Evolutionary conservation across 2,797 vertebrate genomes (phyloP).

Genomic region (Euphonia xanthogaster): DNA sequence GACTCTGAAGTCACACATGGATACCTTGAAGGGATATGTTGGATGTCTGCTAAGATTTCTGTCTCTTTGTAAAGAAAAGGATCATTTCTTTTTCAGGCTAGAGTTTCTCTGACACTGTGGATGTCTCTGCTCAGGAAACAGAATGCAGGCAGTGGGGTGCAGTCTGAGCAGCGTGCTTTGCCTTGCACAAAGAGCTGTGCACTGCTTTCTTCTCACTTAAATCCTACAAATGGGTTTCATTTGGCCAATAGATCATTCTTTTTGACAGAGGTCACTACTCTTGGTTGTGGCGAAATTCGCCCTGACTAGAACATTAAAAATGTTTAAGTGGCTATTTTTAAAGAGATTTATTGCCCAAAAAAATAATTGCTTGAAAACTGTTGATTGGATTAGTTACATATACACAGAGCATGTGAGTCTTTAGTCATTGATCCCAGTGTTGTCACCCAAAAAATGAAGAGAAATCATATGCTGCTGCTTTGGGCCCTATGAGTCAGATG

Average conservation of each 20-base stretch:
- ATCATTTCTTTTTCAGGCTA: neutral
- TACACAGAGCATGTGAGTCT: neutral
- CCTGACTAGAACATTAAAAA: accelerated
- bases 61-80: neutral
- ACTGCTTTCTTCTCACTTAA: neutral
- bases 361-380: neutral
- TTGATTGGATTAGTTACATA: neutral
- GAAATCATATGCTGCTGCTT: neutral
- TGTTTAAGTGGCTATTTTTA: too few relatives aligned
- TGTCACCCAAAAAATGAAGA: neutral
- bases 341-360: neutral
- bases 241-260: neutral
- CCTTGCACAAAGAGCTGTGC: neutral
- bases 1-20: neutral
- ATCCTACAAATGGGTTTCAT: neutral
- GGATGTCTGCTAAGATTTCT: neutral
- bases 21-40: neutral
- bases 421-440: neutral
- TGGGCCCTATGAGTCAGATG: neutral
- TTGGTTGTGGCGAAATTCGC: neutral
- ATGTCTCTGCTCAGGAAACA: neutral
- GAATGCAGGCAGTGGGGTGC: neutral
- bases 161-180: neutral
- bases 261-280: neutral
- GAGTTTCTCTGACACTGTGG: neutral